Evolutionary conservation across 1,140 invertebrate species (phyloP), one percentile per base, ranked within the genome.

Genomic region (Halesus radiatus): DNA sequence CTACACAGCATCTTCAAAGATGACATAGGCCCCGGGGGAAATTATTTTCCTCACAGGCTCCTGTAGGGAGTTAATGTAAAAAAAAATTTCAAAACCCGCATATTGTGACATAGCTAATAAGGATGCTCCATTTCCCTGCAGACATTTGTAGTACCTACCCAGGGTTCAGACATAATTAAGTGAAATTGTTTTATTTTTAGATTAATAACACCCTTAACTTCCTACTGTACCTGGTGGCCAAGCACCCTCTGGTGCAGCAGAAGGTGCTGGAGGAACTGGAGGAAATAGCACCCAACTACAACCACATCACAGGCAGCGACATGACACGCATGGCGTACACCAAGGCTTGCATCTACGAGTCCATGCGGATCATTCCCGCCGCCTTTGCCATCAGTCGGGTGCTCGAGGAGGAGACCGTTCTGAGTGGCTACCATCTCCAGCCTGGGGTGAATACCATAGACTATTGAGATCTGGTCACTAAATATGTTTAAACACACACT

Each of bases 281-380:
- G n/a, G 85, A 89, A 13, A 84, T 94, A 52, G 88, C 91, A 8
- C 87, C 90, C 8, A 88, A 90, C 76, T 89, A 91, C 20, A 92
- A 91, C 32, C 88, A 91, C 37, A 87, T 94, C 54, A 89, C 90
- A 1, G 88, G 91, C 16, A 91, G 94, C 23, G 90, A 92, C 52
- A 86, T 97, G 2, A 88, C 91, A 3, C 91, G 92, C 52, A 92
- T 95, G 50, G 90, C 91, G 3, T 97, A 97, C 85, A 90, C 97
- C 0, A 94, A 94, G 83, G 96, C 96, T 2, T 98, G 96, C 84
- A 92, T 98, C 4, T 94, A 93, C 72, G 97, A 99, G 90, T 91
- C 94, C 0, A 97, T 97, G 85, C 90, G 95, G 82, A 85, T 98
- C 37, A 89, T 94, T 54, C 96, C 97, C 1, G 96, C 96, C 15